Evolutionary conservation across 2,888 invertebrate genomes (phyloP).

Genomic region (Microchrysa polita): DNA sequence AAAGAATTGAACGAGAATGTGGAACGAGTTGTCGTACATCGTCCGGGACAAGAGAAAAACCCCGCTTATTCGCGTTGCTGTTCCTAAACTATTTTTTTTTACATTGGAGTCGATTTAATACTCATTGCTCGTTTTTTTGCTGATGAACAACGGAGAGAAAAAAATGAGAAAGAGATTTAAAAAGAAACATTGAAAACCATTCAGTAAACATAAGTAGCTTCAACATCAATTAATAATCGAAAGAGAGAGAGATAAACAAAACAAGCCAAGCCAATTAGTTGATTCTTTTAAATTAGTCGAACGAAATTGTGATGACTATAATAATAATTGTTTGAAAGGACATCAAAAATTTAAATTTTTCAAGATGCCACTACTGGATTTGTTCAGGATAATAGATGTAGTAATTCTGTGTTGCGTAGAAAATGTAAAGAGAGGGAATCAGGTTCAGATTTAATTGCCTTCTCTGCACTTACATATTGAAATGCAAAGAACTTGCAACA

Average conservation of each 20-base stretch:
- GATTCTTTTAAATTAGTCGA: not conserved
- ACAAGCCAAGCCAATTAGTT: slow-evolving; percentile 14
- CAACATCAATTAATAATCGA: not conserved
- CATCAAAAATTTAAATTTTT: not conserved
- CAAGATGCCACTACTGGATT: not conserved
- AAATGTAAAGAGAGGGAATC: no score
- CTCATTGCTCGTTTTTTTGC: slow-evolving; percentile 26
- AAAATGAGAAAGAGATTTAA: no score
- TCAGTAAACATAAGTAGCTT: slow-evolving; percentile 33
- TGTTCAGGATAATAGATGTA: no score
- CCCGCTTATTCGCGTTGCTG: slow-evolving; percentile 64
- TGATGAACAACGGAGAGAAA: no score
- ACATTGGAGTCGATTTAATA: slow-evolving; percentile 36
- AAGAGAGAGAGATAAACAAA: no score
- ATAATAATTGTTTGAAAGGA: no score
- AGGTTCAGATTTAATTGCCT: no score
- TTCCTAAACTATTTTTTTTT: slow-evolving; percentile 61
- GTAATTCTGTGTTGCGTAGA: no score
- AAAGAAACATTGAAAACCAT: no score
- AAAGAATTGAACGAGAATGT: slow-evolving; percentile 81
- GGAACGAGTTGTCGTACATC: slow-evolving; percentile 77
- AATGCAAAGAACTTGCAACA: no score
- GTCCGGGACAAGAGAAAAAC: slow-evolving; percentile 67
- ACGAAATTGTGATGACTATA: not conserved
- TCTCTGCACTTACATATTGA: no score